Evolutionary conservation across 1,140 invertebrate genomes (phyloP), one percentile per base, ranked within the genome.

Genomic region (Lepidurus apus): DNA sequence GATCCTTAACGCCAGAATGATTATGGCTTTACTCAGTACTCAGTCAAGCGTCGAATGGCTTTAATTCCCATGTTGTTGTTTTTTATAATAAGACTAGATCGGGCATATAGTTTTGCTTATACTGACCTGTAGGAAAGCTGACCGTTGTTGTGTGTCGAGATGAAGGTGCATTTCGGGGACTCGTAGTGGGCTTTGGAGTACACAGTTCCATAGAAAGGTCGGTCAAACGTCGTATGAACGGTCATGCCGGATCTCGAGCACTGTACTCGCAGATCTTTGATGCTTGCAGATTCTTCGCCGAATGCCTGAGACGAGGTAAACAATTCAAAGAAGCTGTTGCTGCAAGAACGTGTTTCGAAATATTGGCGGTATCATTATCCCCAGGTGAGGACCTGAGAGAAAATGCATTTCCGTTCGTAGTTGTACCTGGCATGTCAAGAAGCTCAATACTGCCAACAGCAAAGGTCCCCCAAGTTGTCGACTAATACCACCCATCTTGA

Each of bases 241-340:
- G 73, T 79, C 73, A 80, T 75, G n/a, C 78, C 77, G 9, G 73
- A 47, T 42, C 82, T 79, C 13, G 81, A 84, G 47, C 84, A 85
- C 34, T 83, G 78, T 4, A 79, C 78, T 42, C 47, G 42, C 24
- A 79, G 43, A 21, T 79, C 78, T 45, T 7, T 24, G 10, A 47
- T 47, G 21, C 75, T 47, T 13, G 73, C 78, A 45, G 43, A 42
- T 65, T 65, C 53, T 65, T 65, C 53, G 17, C 17, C 53, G 53
- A 65, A 65, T 21, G 21, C 53, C 53, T 65, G 53, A 21, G 9
- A 65, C 6, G 21, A 65, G 17, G 53, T 11, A 65, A 65, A 65
- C 53, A 65, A 65, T 65, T 65, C 53, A 65, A 13, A 65, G 53
- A 65, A 65, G 53, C 17, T 65, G n/a, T 65, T n/a, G 13, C 21